Percentiles rank a stretch among this genome's conserved stretches.
Conservation (phyloP, 1,140 invertebrate genomes). For the Metaphire vulgaris region DNA sequence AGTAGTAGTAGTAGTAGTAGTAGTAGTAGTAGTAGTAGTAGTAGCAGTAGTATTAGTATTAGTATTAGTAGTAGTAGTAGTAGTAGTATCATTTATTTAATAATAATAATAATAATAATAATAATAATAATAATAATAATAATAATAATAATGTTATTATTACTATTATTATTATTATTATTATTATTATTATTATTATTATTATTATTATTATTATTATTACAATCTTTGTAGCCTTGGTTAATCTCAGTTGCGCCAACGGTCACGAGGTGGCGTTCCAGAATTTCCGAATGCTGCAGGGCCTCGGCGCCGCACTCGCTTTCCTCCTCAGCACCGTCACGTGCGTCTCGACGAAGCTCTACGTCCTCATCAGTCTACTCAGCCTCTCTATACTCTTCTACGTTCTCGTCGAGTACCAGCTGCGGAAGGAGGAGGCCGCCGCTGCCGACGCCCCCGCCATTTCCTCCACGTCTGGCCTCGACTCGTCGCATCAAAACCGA, state of each 20-base stretch:
- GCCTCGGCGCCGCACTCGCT: slow-evolving; percentile 81
- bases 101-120: background rate
- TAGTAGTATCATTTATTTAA: background rate
- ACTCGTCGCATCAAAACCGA: background rate
- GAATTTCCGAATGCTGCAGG: slow-evolving; percentile 91
- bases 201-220: too few species aligned
- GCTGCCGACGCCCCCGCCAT: background rate
- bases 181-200: too few species aligned
- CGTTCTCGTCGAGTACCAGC: slow-evolving; percentile 47
- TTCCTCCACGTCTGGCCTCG: background rate
- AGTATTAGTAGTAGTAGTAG: background rate
- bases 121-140: background rate
- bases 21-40: background rate
- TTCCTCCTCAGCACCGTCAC: slow-evolving; percentile 70
- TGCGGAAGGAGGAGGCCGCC: slow-evolving; percentile 11
- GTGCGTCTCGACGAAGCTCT: slow-evolving; percentile 81
- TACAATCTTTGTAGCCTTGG: slow-evolving; percentile 78
- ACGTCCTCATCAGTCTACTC: slow-evolving; percentile 74
- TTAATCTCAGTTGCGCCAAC: slow-evolving; percentile 74
- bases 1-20: background rate
- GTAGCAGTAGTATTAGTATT: background rate
- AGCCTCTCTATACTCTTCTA: slow-evolving; percentile 57
- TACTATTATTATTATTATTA: too few species aligned
- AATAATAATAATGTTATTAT: background rate
- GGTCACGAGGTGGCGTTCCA: slow-evolving; percentile 94